Percentiles rank a stretch among this genome's conserved stretches.
These are phyloP conservation scores for Rhyacophila brunnea DNA, from an alignment of 1,140 invertebrate genomes.

Conservation along the genomic window DNA sequence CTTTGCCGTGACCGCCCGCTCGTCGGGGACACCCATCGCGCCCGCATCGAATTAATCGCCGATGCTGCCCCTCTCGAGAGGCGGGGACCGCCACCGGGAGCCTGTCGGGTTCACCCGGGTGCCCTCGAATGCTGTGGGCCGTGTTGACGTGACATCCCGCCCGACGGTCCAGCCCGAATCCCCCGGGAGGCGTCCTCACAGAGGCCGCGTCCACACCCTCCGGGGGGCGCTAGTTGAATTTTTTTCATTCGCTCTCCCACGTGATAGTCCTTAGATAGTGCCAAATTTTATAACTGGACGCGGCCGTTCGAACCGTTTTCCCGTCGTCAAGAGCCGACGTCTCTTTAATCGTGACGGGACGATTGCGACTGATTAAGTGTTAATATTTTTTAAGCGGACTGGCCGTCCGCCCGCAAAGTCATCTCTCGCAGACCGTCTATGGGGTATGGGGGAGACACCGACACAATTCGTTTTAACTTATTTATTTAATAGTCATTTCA, in stretches of 20 bases:
- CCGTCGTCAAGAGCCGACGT: conserved; percentile 13
- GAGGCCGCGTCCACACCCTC: too few relatives aligned
- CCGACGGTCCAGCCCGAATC: not conserved
- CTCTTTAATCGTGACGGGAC: conserved; percentile 22
- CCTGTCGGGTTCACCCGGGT: conserved; percentile 59
- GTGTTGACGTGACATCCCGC: conserved; percentile 47
- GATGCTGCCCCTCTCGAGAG: conserved; percentile 20
- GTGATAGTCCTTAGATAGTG: conserved; percentile 24
- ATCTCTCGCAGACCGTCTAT: too few relatives aligned
- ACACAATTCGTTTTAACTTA: too few relatives aligned
- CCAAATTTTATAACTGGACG: conserved; percentile 28
- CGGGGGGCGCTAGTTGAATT: not conserved
- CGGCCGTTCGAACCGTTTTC: conserved; percentile 19
- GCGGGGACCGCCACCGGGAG: conserved; percentile 16
- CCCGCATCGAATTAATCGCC: conserved; percentile 28
- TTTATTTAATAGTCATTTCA: too few relatives aligned
- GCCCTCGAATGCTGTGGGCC: conserved; percentile 61
- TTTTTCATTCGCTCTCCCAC: not conserved
- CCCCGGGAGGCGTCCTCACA: too few relatives aligned
- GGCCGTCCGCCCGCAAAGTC: too few relatives aligned
- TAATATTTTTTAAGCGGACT: conserved; percentile 12
- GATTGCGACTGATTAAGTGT: conserved; percentile 33
- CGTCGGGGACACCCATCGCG: conserved; percentile 29
- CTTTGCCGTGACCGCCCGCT: conserved; percentile 30
- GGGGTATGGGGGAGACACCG: too few relatives aligned